These are phyloP conservation scores for Neosilurus hyrtlii DNA, from an alignment of 2,797 vertebrate genomes.

Conservation along the genomic window DNA sequence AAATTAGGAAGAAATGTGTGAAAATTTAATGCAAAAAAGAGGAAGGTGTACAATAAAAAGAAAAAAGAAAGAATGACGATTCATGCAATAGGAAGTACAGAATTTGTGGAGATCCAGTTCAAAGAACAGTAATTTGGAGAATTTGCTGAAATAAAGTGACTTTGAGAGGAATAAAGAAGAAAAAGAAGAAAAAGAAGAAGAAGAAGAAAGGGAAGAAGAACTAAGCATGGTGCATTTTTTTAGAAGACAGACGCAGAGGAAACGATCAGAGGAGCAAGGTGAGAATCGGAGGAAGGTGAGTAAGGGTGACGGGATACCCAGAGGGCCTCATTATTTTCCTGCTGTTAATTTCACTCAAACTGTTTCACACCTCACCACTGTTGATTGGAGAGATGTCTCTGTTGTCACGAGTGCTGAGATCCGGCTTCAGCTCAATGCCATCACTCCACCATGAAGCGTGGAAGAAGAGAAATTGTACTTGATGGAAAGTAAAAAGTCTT, in stretches of 20 bases:
- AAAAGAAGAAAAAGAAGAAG: slow-evolving; percentile 43
- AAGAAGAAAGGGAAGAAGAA: slow-evolving; percentile 41
- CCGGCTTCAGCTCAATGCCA: slow-evolving; percentile 61
- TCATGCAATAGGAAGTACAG: slow-evolving; percentile 45
- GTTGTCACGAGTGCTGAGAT: slow-evolving; percentile 67
- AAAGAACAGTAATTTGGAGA: slow-evolving; percentile 49
- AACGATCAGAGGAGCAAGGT: slow-evolving; percentile 70
- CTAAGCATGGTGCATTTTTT: slow-evolving; percentile 61
- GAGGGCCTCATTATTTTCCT: slow-evolving; percentile 84
- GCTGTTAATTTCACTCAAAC: slow-evolving; percentile 79
- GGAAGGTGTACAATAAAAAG: slow-evolving; percentile 37
- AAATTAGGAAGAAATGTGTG: slow-evolving; percentile 10
- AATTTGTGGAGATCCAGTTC: slow-evolving; percentile 40
- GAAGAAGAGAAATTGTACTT: slow-evolving; percentile 32
- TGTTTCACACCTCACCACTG: slow-evolving; percentile 78
- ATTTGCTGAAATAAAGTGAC: slow-evolving; percentile 42
- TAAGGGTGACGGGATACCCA: slow-evolving; percentile 76
- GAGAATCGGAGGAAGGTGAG: slow-evolving; percentile 73
- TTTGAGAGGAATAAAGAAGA: slow-evolving; percentile 44
- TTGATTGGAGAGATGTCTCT: slow-evolving; percentile 75
- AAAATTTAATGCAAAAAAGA: slow-evolving; percentile 24
- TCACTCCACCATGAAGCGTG: slow-evolving; percentile 52
- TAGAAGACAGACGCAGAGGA: slow-evolving; percentile 62
- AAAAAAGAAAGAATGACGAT: slow-evolving; percentile 49
- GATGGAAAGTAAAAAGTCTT: slow-evolving; percentile 30